Conservation (phyloP, 2,888 invertebrate species). For the Himalopsyche kuldschensis region DNA sequence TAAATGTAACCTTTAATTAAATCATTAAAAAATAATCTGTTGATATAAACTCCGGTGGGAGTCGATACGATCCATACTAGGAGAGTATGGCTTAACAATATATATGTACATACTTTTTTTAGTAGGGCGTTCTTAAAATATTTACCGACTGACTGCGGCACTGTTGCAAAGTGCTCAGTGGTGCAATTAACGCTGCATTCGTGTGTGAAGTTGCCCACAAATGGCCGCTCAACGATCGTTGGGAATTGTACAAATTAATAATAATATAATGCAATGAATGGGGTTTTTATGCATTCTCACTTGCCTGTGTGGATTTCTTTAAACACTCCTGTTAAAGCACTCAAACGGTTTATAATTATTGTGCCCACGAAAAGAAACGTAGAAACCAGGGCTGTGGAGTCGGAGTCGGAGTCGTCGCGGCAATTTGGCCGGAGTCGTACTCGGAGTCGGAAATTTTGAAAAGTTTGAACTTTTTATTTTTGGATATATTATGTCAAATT, state of each 20-base stretch:
- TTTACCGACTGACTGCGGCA: neutral
- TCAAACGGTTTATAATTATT: neutral
- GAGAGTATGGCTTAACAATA: too few species aligned
- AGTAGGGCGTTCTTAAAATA: neutral
- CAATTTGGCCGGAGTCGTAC: too few species aligned
- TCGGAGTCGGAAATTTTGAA: too few species aligned
- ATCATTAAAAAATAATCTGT: too few species aligned
- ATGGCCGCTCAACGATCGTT: constrained; percentile 1
- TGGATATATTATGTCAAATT: too few species aligned
- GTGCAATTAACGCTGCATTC: neutral
- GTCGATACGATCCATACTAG: too few species aligned
- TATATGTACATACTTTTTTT: too few species aligned
- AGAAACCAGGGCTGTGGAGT: too few species aligned
- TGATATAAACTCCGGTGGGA: too few species aligned
- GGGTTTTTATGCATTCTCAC: neutral
- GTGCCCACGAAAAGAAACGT: neutral
- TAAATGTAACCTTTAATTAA: too few species aligned
- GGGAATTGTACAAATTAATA: constrained; percentile 1
- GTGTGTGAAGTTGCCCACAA: constrained; percentile 1
- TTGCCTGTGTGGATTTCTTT: neutral
- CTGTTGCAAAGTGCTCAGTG: neutral
- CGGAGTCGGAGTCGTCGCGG: too few species aligned
- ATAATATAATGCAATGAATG: neutral
- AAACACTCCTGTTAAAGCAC: neutral
- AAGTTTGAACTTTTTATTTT: too few species aligned